Base-by-base conservation (phyloP, 2,797 vertebrate species). In the Chaunax sp. region DNA sequence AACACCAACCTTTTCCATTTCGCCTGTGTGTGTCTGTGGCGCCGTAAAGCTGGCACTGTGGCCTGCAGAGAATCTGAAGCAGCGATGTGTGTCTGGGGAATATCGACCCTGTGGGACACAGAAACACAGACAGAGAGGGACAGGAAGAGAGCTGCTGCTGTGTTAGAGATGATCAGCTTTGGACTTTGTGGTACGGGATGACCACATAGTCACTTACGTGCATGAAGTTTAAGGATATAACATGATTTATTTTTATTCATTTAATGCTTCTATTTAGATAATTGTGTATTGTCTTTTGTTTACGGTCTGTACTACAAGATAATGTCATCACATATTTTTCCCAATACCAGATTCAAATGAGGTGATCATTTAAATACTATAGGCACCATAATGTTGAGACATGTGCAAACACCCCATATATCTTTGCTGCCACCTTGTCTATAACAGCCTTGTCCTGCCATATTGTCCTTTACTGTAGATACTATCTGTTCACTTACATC, bases 31-130 rank as follows among this genome's bases (percentile, higher is more conserved):
- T 55, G 69, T 90, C 87, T 85, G 87, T 82, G 76, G 83, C 75
- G 25, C 71, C 66, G 78, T 90, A 79, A 85, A 88, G 67, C 75
- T 77, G 61, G 78, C 77, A 30, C 83, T 65, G 77, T 80, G 64
- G 78, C 78, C 85, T 74, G 73, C 79, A 67, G 51, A 59, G 62
- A 58, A 63, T 75, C 62, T 22, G 70, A 82, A 73, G 50, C 75
- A 67, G 61, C 35, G 75, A 71, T 77, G 78, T 86, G 80, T 64
- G 66, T 80, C 83, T 65, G 68, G 75, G 47, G 72, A 54, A 76
- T 77, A 88, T 85, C 57, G 69, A 87, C 64, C 70, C 3, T 1
- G 40, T 26, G 64, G 59, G 70, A 62, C 51, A 66, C 3, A 58
- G 23, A 59, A 20, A 57, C 28, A 30, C 28, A 30, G 28, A 30